These are phyloP conservation scores for Whitmania pigra DNA, from an alignment of 1,140 invertebrate species.

Conservation along the genomic window DNA sequence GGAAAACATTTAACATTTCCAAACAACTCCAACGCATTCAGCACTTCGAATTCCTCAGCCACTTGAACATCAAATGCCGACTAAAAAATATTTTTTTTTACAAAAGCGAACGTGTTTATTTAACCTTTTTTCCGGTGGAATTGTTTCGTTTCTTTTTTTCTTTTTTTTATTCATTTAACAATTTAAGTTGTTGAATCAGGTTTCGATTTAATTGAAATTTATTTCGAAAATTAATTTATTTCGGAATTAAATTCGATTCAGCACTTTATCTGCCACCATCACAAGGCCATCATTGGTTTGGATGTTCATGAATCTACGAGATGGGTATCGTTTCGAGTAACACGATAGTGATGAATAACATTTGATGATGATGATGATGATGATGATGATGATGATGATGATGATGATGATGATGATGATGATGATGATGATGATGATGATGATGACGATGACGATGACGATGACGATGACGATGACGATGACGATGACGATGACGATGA, in stretches of 20 bases:
- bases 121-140: too few relatives aligned
- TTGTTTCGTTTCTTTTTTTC: background rate
- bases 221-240: too few relatives aligned
- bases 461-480: too few relatives aligned
- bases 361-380: background rate
- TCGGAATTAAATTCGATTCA: background rate
- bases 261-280: background rate
- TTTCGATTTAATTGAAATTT: background rate
- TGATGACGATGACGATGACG: background rate
- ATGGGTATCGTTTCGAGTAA: too few relatives aligned
- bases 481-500: background rate
- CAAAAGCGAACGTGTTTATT: too few relatives aligned
- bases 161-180: background rate
- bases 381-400: conserved; percentile 4
- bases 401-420: background rate
- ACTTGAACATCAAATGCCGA: too few relatives aligned
- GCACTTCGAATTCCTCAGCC: too few relatives aligned
- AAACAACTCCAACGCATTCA: too few relatives aligned
- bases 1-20: too few relatives aligned
- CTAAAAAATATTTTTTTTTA: too few relatives aligned
- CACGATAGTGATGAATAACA: background rate
- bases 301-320: too few relatives aligned
- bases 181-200: background rate
- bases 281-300: background rate
- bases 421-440: background rate